Evolutionary conservation across 2,888 invertebrate genomes (phyloP), one percentile per base, ranked within the genome.

Genomic region (Branchipolynoe longqiensis): DNA sequence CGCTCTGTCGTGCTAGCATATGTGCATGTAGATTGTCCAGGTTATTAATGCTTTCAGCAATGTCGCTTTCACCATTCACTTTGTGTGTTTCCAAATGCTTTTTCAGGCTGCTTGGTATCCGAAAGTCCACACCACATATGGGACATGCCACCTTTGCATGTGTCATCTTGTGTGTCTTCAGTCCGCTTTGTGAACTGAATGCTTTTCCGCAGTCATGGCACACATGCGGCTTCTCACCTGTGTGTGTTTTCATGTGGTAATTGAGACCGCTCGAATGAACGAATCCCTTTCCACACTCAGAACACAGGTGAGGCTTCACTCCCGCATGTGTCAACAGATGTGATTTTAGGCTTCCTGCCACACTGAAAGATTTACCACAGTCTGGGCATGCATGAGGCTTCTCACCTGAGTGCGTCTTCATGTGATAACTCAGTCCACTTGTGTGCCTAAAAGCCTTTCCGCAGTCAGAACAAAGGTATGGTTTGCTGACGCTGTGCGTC

Each of bases 321-420:
- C 48, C 78, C 12, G 25, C 62, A 48, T 78, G 78, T 3, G 56
- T 82, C 1, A 8, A 6, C 82, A 82, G 25, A 25, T 82, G 82
- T 56, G 28, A n/a, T 22, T 54, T 81, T 33, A 41, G 28, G 1
- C 28, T 14, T 14, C n/a, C 25, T 1, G 18, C 2, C 8, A 4
- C 3, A 3, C n/a, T 8, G 25, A 81, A 81, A n/a, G 48, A 22
- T n/a, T 31, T 41, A 0, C 6, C 81, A 48, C 81, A 81, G 8
- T n/a, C 33, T 1, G 22, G 18, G 31, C 81, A 81, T 28, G 25
- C 33, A 54, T 41, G 48, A 2, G 81, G 22, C 25, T 54, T 81
- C 31, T 81, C 81, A 1, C 54, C 81, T n/a, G 18, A n/a, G 56
- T 81, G 81, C 28, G 69, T n/a, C 1, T 25, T 31, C 28, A 69